Percentiles rank a stretch among this genome's conserved stretches.
These are phyloP conservation scores for Xestia c-nigrum DNA, from an alignment of 2,888 invertebrate species.

Conservation along the genomic window DNA sequence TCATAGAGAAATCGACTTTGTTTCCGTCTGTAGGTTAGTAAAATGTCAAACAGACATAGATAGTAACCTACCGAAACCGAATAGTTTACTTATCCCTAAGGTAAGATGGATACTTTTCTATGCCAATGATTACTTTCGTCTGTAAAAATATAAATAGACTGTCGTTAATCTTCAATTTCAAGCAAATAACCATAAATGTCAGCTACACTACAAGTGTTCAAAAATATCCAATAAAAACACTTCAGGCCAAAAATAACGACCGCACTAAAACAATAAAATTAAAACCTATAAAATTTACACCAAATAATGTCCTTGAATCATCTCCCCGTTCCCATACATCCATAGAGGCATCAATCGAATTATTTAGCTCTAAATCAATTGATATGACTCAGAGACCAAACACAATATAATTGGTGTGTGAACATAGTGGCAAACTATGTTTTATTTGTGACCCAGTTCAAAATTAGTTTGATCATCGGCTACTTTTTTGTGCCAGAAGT, in stretches of 20 bases:
- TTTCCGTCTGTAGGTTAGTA: no score
- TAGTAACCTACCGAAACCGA: no score
- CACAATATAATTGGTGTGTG: slow-evolving; percentile 76
- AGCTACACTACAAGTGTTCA: neutral
- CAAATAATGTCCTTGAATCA: slow-evolving; percentile 52
- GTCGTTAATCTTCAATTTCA: neutral
- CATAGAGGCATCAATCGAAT: slow-evolving; percentile 75
- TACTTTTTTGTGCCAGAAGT: slow-evolving; percentile 20
- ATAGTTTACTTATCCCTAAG: no score
- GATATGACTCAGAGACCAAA: slow-evolving; percentile 71
- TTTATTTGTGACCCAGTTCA: slow-evolving; percentile 60
- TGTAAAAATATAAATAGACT: neutral
- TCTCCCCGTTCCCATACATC: slow-evolving; percentile 60
- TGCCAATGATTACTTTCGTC: neutral
- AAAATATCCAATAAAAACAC: slow-evolving; percentile 14
- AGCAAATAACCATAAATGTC: neutral
- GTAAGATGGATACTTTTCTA: neutral
- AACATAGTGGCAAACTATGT: slow-evolving; percentile 59
- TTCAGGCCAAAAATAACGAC: slow-evolving; percentile 6
- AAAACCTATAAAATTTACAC: slow-evolving; percentile 36
- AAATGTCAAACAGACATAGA: no score
- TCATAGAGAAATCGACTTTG: no score
- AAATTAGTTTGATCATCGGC: slow-evolving; percentile 32
- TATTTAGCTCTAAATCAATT: slow-evolving; percentile 78
- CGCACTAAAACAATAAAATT: slow-evolving; percentile 38